Percentiles rank a stretch among this genome's conserved stretches.
phyloP scores from a whole-genome alignment of 2,113 vertebrate genomes.

The Aramus guarauna region DNA sequence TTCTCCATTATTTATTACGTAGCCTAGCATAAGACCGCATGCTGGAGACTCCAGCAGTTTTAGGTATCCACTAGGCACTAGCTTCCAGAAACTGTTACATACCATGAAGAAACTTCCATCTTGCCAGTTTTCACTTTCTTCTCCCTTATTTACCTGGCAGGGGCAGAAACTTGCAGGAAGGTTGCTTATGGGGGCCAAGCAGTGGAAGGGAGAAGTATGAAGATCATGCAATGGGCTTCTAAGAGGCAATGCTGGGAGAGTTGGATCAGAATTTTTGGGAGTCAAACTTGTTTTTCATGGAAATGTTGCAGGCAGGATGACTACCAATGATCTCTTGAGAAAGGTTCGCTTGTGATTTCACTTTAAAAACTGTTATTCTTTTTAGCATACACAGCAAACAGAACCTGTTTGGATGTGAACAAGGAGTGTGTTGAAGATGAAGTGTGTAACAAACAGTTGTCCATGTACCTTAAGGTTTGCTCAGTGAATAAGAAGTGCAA shows the following conservation, averaged over 20 bases:
- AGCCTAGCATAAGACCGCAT: not conserved
- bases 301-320: not conserved
- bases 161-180: not conserved
- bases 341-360: not conserved
- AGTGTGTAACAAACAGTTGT: conserved; percentile 82
- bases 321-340: not conserved
- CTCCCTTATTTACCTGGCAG: not conserved
- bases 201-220: not conserved
- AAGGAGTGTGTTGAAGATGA: conserved; percentile 78
- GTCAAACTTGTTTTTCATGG: not conserved
- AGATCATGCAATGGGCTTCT: not conserved
- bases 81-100: not conserved
- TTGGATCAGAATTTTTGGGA: not conserved
- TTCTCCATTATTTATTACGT: not conserved
- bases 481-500: conserved; percentile 70
- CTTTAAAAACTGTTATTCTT: conserved; percentile 24
- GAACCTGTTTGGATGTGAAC: conserved; percentile 80
- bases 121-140: not conserved
- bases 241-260: not conserved
- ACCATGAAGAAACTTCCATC: not conserved
- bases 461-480: conserved; percentile 80
- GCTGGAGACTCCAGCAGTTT: not conserved
- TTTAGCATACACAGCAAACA: conserved; percentile 60
- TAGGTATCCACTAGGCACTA: not conserved
- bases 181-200: not conserved